Percentiles rank a stretch among this genome's conserved stretches.
phyloP scores from a whole-genome alignment of 2,888 invertebrate genomes.

The Pyrgus malvae region DNA sequence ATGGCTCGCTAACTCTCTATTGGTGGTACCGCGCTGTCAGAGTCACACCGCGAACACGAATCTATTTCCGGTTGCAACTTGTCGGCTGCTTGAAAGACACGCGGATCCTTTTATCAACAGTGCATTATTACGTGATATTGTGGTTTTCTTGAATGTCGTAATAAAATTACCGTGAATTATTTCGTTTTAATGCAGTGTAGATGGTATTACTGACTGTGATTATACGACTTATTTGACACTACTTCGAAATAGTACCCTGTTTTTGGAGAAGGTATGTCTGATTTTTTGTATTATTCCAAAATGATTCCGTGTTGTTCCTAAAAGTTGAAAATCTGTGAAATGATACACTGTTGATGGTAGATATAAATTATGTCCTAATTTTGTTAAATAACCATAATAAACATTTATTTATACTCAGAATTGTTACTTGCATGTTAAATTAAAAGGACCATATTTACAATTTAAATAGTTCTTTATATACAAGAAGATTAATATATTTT shows the following conservation, averaged over 20 bases:
- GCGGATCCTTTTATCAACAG: too few species aligned
- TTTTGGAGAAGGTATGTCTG: neutral
- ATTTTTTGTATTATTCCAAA: conserved; percentile 4
- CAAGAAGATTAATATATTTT: conserved; percentile 1
- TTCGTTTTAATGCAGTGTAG: neutral
- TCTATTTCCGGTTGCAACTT: too few species aligned
- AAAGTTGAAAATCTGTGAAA: conserved; percentile 8
- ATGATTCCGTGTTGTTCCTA: neutral
- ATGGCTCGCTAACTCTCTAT: too few species aligned
- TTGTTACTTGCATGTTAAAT: conserved; percentile 2
- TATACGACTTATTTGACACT: neutral
- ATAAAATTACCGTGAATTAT: neutral
- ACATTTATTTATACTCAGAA: conserved; percentile 1
- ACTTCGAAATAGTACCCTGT: neutral
- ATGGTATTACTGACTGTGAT: neutral
- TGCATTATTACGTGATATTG: too few species aligned
- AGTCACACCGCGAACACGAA: too few species aligned
- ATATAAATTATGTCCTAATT: conserved; percentile 9
- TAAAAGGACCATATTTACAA: conserved; percentile 1
- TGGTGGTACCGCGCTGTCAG: too few species aligned
- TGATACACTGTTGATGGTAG: conserved; percentile 5
- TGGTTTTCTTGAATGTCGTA: neutral
- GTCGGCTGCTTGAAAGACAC: too few species aligned
- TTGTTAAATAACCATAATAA: neutral
- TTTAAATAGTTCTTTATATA: neutral